These are phyloP conservation scores for Chelidonichthys spinosus DNA, from an alignment of 2,797 vertebrate genomes.

Conservation along the genomic window DNA sequence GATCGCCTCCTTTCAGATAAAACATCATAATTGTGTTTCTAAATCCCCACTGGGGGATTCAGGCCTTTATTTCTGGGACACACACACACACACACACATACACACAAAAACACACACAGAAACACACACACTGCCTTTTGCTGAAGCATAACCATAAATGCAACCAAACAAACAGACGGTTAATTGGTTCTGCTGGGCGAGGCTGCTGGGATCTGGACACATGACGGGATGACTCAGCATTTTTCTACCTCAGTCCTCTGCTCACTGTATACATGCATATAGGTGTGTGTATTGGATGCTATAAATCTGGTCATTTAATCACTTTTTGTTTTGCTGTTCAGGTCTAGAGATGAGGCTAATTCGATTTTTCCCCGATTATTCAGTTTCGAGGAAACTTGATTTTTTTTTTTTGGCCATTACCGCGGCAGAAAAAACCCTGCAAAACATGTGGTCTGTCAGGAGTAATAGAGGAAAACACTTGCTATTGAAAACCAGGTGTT, in stretches of 20 bases:
- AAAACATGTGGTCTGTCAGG: background rate
- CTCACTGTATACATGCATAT: constrained; percentile 10
- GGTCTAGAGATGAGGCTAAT: background rate
- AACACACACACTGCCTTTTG: constrained; percentile 11
- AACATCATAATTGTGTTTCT: constrained; percentile 72
- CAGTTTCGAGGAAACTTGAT: background rate
- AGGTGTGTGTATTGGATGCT: background rate
- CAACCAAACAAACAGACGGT: constrained; percentile 54
- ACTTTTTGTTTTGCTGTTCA: background rate
- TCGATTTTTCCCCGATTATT: constrained; percentile 27
- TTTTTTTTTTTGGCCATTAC: background rate
- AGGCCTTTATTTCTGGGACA: constrained; percentile 61
- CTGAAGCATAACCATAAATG: constrained; percentile 49
- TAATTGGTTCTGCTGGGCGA: constrained; percentile 45
- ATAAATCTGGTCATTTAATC: constrained; percentile 13
- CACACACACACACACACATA: background rate
- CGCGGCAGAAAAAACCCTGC: background rate
- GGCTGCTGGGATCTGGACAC: constrained; percentile 8
- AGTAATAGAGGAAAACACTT: background rate
- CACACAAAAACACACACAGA: constrained; percentile 14
- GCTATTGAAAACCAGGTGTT: background rate
- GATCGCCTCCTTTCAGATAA: constrained; percentile 66
- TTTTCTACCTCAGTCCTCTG: constrained; percentile 17
- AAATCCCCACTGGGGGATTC: constrained; percentile 62
- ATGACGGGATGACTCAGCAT: constrained; percentile 46